Evolutionary conservation across 2,113 vertebrate genomes (phyloP).

Genomic region (Prunella himalayana): DNA sequence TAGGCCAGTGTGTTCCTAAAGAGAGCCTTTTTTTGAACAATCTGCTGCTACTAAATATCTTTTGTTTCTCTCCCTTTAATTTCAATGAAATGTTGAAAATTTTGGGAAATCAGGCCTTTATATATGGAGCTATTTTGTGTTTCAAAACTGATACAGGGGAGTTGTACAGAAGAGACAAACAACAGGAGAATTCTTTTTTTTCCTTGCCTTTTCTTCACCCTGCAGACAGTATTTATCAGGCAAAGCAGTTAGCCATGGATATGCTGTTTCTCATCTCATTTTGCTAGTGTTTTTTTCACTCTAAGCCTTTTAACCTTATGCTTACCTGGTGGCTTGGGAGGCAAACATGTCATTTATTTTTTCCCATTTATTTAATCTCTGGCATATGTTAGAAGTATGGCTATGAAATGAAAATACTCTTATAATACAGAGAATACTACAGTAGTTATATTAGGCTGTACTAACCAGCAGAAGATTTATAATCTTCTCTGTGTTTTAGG

Average conservation of each 20-base stretch:
- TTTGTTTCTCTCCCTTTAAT: not conserved
- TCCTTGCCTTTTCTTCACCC: not conserved
- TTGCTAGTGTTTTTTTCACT: not conserved
- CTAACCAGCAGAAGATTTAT: constrained; percentile 39
- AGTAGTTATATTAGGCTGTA: not conserved
- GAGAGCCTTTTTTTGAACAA: not conserved
- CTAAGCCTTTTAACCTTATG: not conserved
- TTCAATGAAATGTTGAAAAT: not conserved
- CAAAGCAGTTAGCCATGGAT: not conserved
- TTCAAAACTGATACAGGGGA: not conserved
- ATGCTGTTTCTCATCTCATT: not conserved
- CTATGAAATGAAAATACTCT: not conserved
- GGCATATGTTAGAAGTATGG: not conserved
- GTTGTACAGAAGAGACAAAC: not conserved
- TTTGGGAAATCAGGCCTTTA: not conserved
- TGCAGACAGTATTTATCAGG: not conserved
- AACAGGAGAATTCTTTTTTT: not conserved
- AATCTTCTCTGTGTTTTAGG: not conserved
- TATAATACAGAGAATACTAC: not conserved
- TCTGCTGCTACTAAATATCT: not conserved
- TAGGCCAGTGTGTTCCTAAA: not conserved
- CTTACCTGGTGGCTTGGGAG: not conserved
- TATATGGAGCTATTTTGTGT: not conserved
- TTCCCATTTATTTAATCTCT: not conserved
- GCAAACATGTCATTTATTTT: not conserved